Evolutionary conservation across 1,140 invertebrate genomes (phyloP).

Genomic region (Ceratina australensis): DNA sequence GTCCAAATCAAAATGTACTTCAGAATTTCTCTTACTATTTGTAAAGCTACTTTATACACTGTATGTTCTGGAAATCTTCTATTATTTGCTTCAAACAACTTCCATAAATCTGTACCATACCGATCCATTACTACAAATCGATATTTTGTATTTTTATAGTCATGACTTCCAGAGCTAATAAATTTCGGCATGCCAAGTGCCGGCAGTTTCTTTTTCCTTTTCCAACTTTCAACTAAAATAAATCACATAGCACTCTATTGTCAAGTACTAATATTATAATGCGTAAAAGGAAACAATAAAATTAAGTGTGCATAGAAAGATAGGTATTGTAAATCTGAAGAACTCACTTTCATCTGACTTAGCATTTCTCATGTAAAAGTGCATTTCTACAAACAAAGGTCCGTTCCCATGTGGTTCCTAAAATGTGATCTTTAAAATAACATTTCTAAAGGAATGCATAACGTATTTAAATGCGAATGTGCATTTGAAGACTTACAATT

Average conservation of each 20-base stretch:
- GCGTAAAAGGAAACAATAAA: not conserved
- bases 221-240: conserved; percentile 87
- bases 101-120: conserved; percentile 94
- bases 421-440: conserved; percentile 52
- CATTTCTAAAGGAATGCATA: conserved; percentile 11
- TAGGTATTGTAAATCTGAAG: conserved; percentile 33
- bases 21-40: conserved; percentile 86
- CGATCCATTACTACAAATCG: conserved; percentile 95
- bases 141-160: conserved; percentile 88
- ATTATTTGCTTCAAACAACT: conserved; percentile 86
- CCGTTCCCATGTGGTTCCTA: conserved; percentile 96
- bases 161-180: conserved; percentile 90
- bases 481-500: conserved; percentile 82
- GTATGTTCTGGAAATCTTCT: conserved; percentile 86
- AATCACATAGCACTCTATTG: conserved; percentile 2
- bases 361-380: conserved; percentile 94
- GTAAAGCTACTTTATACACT: conserved; percentile 89
- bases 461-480: not conserved
- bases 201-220: conserved; percentile 85
- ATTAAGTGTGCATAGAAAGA: not conserved
- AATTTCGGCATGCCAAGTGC: conserved; percentile 92
- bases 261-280: conserved; percentile 3
- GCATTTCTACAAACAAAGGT: conserved; percentile 96
- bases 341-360: conserved; percentile 89
- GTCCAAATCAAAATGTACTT: not conserved